These are phyloP conservation scores for Pogonognathellus flavescens DNA, from an alignment of 1,140 invertebrate species.

Conservation along the genomic window DNA sequence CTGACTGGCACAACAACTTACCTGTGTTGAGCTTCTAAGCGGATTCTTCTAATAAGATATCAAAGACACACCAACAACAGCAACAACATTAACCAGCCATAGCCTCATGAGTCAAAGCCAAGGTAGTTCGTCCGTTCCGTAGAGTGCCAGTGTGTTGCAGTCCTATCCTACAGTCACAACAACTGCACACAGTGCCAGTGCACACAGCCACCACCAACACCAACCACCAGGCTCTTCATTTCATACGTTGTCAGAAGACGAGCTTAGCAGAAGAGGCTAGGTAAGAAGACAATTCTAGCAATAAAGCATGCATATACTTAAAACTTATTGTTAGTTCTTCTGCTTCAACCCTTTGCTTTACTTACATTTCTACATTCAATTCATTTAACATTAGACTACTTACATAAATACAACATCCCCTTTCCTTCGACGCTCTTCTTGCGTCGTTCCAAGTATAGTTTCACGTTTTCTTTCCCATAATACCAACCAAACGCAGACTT, in stretches of 20 bases:
- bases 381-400: conserved; percentile 2
- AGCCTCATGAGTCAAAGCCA: background rate
- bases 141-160: background rate
- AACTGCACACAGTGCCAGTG: background rate
- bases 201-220: background rate
- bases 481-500: background rate
- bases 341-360: background rate
- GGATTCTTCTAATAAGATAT: conserved; percentile 32
- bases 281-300: too few species aligned
- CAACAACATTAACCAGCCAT: background rate
- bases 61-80: background rate
- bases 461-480: conserved; percentile 17
- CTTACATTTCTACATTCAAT: background rate
- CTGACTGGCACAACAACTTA: conserved; percentile 54
- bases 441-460: background rate
- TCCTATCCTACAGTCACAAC: background rate
- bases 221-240: background rate
- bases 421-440: background rate
- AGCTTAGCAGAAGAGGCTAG: too few species aligned
- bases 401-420: conserved; percentile 10
- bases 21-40: conserved; percentile 25
- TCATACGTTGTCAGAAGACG: background rate
- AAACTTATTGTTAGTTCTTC: too few species aligned
- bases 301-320: too few species aligned
- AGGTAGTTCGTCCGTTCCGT: conserved; percentile 28